These are phyloP conservation scores for Lutraria lutraria DNA, from an alignment of 2,888 invertebrate genomes.

Conservation along the genomic window DNA sequence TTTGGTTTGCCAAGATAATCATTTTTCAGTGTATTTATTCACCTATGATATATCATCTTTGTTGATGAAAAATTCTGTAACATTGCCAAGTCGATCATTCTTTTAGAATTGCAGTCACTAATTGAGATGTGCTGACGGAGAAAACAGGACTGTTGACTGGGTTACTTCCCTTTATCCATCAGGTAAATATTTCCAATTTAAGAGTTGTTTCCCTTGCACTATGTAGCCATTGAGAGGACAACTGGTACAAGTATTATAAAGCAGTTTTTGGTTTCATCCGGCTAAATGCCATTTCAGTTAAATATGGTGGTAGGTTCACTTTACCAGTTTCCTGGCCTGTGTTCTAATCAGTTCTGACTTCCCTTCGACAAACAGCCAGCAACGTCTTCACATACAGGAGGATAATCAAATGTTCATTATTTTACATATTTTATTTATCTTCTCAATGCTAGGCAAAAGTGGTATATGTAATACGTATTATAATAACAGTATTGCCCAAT, in stretches of 20 bases:
- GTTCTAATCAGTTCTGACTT: too few species aligned
- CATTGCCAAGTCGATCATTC: constrained; percentile 22
- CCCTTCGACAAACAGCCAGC: too few species aligned
- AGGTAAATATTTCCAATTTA: background rate
- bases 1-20: constrained; percentile 43
- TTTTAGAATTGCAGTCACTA: constrained; percentile 30
- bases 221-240: background rate
- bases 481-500: too few species aligned
- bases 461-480: too few species aligned
- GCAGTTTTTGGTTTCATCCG: too few species aligned
- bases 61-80: constrained; percentile 33
- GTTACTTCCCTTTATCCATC: constrained; percentile 27
- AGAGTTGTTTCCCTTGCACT: constrained; percentile 20
- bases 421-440: too few species aligned
- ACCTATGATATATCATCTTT: constrained; percentile 35
- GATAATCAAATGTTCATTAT: too few species aligned
- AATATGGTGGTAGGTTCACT: too few species aligned
- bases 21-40: constrained; percentile 32
- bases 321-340: background rate
- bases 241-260: background rate
- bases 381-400: too few species aligned
- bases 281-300: too few species aligned
- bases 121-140: constrained; percentile 27
- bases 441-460: too few species aligned
- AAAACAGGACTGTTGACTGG: background rate